Conservation (phyloP, 2,888 invertebrate species). For the Amphimallon solstitiale region DNA sequence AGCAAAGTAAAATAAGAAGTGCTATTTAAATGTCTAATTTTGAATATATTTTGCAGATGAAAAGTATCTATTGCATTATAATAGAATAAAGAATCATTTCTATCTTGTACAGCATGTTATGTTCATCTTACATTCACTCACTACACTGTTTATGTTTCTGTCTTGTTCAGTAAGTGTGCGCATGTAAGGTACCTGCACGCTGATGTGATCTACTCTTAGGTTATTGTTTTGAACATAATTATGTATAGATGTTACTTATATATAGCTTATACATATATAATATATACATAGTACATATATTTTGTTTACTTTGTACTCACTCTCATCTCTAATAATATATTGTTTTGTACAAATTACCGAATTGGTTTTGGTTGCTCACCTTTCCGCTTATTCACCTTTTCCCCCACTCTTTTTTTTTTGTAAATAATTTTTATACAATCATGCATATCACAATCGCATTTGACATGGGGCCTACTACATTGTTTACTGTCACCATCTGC, state of each 20-base stretch:
- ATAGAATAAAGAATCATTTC: background rate
- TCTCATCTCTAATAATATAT: conserved; percentile 49
- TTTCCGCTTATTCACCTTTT: conserved; percentile 30
- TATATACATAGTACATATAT: conserved; percentile 32
- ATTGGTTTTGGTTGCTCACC: conserved; percentile 50
- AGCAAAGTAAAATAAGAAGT: background rate
- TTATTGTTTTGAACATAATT: conserved; percentile 28
- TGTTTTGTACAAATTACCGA: conserved; percentile 49
- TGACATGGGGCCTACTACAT: too few species aligned
- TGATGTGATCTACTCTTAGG: conserved; percentile 46
- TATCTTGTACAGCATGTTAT: conserved; percentile 32
- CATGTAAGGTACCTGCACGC: conserved; percentile 47
- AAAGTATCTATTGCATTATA: conserved; percentile 17
- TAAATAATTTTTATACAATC: conserved; percentile 4
- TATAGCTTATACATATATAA: conserved; percentile 5
- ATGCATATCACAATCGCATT: too few species aligned
- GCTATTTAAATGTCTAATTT: background rate
- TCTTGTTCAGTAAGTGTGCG: conserved; percentile 37
- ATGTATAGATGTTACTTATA: conserved; percentile 33
- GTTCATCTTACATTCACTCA: conserved; percentile 37
- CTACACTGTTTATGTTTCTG: conserved; percentile 29
- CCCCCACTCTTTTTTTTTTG: conserved; percentile 12
- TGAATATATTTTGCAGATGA: conserved; percentile 19
- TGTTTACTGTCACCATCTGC: too few species aligned
- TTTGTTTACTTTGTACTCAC: conserved; percentile 42